These are phyloP conservation scores for Helobdella robusta DNA, from an alignment of 2,888 invertebrate genomes.

Conservation along the genomic window DNA sequence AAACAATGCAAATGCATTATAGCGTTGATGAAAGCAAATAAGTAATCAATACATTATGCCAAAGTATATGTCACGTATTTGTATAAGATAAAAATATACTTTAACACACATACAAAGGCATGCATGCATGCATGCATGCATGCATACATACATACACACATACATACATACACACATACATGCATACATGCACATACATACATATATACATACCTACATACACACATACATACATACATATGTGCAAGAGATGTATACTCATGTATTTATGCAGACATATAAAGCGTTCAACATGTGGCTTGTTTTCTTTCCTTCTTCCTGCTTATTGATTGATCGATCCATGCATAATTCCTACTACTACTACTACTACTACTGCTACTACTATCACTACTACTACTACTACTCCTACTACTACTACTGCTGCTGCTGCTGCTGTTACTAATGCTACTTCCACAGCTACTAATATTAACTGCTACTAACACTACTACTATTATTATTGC, in stretches of 20 bases:
- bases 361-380: no score
- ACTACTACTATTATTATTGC: no score
- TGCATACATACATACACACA: background rate
- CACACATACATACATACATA: background rate
- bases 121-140: background rate
- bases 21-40: no score
- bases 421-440: no score
- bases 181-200: constrained; percentile 1
- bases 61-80: no score
- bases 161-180: background rate
- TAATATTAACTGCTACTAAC: no score
- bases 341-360: constrained; percentile 17
- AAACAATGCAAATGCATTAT: no score
- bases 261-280: background rate
- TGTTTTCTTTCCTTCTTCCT: constrained; percentile 9
- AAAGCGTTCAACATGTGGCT: constrained; percentile 17
- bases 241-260: background rate
- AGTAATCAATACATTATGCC: no score
- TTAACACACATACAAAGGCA: background rate
- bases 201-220: background rate
- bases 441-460: no score
- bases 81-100: background rate
- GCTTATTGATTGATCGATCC: constrained; percentile 20
- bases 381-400: no score
- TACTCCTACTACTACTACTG: no score